Conservation (phyloP, 2,888 invertebrate species). For the Acrobasis consociella region DNA sequence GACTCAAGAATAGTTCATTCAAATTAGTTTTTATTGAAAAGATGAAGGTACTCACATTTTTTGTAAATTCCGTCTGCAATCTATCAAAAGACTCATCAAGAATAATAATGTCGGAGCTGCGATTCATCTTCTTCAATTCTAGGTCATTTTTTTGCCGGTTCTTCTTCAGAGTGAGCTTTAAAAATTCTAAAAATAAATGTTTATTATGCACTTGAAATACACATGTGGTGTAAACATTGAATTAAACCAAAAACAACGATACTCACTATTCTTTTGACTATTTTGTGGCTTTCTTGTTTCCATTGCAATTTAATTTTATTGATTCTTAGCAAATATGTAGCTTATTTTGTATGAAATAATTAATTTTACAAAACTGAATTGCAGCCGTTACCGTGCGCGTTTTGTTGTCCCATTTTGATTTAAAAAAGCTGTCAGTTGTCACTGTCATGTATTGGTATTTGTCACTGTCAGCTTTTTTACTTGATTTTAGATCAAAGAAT, state of each 20-base stretch:
- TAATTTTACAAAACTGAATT: neutral
- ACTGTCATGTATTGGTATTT: no score
- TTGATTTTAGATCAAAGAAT: no score
- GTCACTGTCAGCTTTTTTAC: no score
- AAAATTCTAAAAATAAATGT: conserved; percentile 53
- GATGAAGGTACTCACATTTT: conserved; percentile 50
- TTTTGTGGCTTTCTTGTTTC: conserved; percentile 46
- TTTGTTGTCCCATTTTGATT: neutral
- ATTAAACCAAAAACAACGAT: neutral
- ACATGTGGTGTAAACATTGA: neutral
- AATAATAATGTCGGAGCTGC: conserved; percentile 61
- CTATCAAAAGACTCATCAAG: conserved; percentile 71
- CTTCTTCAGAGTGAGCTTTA: conserved; percentile 69
- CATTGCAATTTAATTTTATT: conserved; percentile 40
- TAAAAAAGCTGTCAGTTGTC: neutral
- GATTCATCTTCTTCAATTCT: conserved; percentile 46
- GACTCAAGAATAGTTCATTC: neutral
- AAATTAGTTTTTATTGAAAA: neutral
- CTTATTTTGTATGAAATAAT: neutral
- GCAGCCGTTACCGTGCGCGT: neutral
- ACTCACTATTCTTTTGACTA: conserved; percentile 56
- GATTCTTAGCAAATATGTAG: neutral
- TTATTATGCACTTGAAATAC: neutral
- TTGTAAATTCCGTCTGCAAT: conserved; percentile 50
- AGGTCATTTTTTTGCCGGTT: conserved; percentile 48